These are phyloP conservation scores for Ophion obscuratus DNA, from an alignment of 2,888 invertebrate species.

Conservation along the genomic window DNA sequence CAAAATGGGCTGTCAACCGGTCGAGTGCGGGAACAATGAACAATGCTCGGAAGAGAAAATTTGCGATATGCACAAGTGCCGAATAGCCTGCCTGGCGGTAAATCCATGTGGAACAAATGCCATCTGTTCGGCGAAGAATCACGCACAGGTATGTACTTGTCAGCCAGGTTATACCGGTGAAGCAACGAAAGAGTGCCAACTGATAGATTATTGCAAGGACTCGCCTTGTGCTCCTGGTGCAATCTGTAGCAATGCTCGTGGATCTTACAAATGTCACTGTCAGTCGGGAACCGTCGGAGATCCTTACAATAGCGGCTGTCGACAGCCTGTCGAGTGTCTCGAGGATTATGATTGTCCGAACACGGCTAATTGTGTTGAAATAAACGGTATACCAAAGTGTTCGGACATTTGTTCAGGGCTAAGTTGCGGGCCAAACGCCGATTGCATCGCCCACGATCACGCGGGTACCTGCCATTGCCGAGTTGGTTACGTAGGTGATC, in stretches of 20 bases:
- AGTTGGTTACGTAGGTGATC: conserved; percentile 91
- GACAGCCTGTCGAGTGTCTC: conserved; percentile 92
- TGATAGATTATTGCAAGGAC: conserved; percentile 92
- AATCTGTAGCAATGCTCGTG: conserved; percentile 91
- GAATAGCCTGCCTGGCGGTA: conserved; percentile 93
- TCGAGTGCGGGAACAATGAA: conserved; percentile 89
- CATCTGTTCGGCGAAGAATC: conserved; percentile 93
- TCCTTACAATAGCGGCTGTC: conserved; percentile 93
- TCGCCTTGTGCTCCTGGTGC: conserved; percentile 93
- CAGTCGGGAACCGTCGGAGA: conserved; percentile 93
- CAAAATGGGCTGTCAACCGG: conserved; percentile 91
- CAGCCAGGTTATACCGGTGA: conserved; percentile 95
- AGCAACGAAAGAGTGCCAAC: conserved; percentile 88
- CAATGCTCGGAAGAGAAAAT: conserved; percentile 93
- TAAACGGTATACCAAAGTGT: conserved; percentile 91
- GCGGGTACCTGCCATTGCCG: conserved; percentile 92
- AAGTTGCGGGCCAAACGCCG: conserved; percentile 93
- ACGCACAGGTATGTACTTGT: conserved; percentile 91
- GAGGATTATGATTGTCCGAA: conserved; percentile 92
- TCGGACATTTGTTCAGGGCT: conserved; percentile 88
- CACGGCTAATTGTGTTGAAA: conserved; percentile 90
- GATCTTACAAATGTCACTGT: conserved; percentile 92
- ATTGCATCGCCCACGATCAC: conserved; percentile 92
- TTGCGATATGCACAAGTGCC: conserved; percentile 93
- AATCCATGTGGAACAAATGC: conserved; percentile 94